Evolutionary conservation across 2,888 invertebrate species (phyloP).

Genomic region (Lacanobia oleracea): DNA sequence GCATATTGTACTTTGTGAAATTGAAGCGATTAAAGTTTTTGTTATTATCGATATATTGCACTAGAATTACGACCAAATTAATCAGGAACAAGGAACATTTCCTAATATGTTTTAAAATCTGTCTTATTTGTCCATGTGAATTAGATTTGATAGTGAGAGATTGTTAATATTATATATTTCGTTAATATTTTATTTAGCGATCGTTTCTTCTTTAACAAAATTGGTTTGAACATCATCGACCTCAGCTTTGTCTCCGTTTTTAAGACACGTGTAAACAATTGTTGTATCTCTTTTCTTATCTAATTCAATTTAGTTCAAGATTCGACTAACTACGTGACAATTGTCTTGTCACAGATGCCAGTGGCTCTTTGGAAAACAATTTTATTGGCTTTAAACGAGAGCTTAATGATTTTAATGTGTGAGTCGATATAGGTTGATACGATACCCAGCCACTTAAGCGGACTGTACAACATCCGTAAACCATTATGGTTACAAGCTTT

Average conservation of each 20-base stretch:
- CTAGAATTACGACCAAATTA: background rate
- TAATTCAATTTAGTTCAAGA: slow-evolving; percentile 42
- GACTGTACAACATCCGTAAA: background rate
- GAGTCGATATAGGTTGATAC: slow-evolving; percentile 39
- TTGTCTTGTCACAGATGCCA: slow-evolving; percentile 17
- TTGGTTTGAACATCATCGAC: background rate
- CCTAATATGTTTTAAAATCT: background rate
- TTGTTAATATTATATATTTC: no score
- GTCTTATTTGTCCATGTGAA: no score
- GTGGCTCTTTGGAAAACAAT: slow-evolving; percentile 16
- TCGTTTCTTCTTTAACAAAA: background rate
- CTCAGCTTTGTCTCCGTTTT: background rate
- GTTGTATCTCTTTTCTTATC: slow-evolving; percentile 27
- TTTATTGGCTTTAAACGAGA: slow-evolving; percentile 53
- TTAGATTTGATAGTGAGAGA: no score
- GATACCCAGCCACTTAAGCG: slow-evolving; percentile 21
- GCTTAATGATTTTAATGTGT: slow-evolving; percentile 44
- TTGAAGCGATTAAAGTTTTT: no score
- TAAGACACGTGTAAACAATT: slow-evolving; percentile 30
- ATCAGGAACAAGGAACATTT: background rate
- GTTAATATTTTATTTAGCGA: background rate
- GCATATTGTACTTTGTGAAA: no score
- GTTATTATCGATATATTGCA: no score
- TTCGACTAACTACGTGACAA: slow-evolving; percentile 33
- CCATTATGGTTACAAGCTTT: slow-evolving; percentile 23